Evolutionary conservation across 2,797 vertebrate species (phyloP), one percentile per base, ranked within the genome.

Genomic region (Perodicticus potto): DNA sequence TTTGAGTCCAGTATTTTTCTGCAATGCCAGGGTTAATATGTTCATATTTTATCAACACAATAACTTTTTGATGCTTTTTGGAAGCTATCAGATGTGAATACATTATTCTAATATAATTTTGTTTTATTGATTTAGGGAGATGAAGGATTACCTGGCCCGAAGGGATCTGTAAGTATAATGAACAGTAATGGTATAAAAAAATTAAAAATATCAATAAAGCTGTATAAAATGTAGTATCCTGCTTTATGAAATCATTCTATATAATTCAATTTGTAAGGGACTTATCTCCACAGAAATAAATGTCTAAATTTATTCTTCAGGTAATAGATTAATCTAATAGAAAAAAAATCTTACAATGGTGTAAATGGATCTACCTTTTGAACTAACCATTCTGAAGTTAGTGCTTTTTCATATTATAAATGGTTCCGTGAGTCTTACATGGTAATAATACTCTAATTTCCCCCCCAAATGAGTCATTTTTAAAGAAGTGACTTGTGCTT

Each of bases 141-240:
- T 57, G 3, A 95, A 86, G 99, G 99, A 98, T 98, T 99, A 74
- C n/a, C 98, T 85, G 99, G 99, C 97, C 89, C 99, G 86, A 99
- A 99, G 98, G 99, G 99, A 98, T 98, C 99, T 88, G 99, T 99
- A 98, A 99, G 99, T 99, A 99, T 95, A 97, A 94, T 86, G 84
- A 95, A 95, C 32, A 89, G 5, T 72, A 93, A 76, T 93, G 49
- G 32, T 95, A 82, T 1, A 89, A 74, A 96, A 96, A 97, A 92
- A 59, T 61, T 85, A 67, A 97, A 97, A 94, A 93, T 94, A 97
- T 97, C 63, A 97, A 90, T 86, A 95, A 89, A 96, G 32, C n/a
- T 96, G 12, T 89, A 96, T 87, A 95, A 96, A 96, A 83, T 83
- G 43, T 65, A 82, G 8, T n/a, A 0, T 78, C 94, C 55, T 92